Percentiles rank a stretch among this genome's conserved stretches.
These are phyloP conservation scores for Drosophila lini DNA, from an alignment of 1,140 invertebrate species.

Conservation along the genomic window DNA sequence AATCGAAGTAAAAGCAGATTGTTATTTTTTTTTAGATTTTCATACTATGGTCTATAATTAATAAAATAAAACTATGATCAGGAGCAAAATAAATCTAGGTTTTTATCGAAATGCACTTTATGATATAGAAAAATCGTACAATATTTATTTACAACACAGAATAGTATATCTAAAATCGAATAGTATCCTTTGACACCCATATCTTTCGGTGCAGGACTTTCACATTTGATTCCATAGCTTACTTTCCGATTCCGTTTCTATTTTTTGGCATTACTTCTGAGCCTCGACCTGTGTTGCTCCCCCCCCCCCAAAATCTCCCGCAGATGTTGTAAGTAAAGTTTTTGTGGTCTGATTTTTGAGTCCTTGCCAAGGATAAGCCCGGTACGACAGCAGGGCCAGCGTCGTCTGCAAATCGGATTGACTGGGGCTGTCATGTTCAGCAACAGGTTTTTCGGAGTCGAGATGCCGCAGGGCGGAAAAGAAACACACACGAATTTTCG, in stretches of 20 bases:
- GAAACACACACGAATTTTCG: background rate
- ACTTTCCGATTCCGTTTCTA: constrained; percentile 6
- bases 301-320: background rate
- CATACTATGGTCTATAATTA: no score
- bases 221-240: constrained; percentile 10
- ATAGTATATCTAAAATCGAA: background rate
- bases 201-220: background rate
- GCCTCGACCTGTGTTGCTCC: no score
- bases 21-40: no score
- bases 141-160: background rate
- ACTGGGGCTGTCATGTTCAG: constrained; percentile 11
- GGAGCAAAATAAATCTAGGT: no score
- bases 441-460: constrained; percentile 29
- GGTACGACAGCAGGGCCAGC: background rate
- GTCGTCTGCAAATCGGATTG: constrained; percentile 15
- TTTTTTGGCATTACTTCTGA: constrained; percentile 8
- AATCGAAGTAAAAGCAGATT: no score
- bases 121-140: background rate
- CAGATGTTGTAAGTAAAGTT: constrained; percentile 12
- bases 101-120: background rate
- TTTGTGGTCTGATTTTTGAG: constrained; percentile 26
- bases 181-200: background rate
- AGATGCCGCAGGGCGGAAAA: background rate
- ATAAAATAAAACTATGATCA: no score
- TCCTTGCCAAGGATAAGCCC: constrained; percentile 10